Conservation (phyloP, 1,140 invertebrate species). For the Planococcus citri region DNA sequence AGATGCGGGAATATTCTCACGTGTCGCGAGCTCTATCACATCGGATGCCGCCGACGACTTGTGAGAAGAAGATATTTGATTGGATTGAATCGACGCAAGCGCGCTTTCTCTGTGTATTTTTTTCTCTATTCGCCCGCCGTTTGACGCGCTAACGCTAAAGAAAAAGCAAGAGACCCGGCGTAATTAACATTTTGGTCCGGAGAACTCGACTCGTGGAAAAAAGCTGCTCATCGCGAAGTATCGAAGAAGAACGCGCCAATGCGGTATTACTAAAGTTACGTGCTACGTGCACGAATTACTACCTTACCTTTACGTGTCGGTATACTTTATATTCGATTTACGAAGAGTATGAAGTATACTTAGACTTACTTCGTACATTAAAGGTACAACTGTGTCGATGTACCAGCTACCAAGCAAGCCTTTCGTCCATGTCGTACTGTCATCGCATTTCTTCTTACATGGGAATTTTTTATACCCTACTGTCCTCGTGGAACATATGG, state of each 20-base stretch:
- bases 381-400: too few species aligned
- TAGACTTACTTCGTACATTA: too few species aligned
- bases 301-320: not conserved
- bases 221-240: not conserved
- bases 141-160: too few species aligned
- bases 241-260: not conserved
- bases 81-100: not conserved
- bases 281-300: not conserved
- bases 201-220: not conserved
- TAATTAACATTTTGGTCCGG: not conserved
- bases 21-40: too few species aligned
- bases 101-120: not conserved
- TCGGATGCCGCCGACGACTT: too few species aligned
- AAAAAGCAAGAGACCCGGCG: not conserved
- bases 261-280: not conserved
- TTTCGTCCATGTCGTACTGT: too few species aligned
- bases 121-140: not conserved
- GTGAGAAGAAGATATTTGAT: not conserved
- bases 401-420: too few species aligned
- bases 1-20: too few species aligned
- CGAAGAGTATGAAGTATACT: too few species aligned
- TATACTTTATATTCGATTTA: not conserved
- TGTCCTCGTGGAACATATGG: not conserved
- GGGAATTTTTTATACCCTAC: not conserved
- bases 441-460: not conserved